A percentile compares a stretch with the other conserved stretches of the same genome.
phyloP scores from a whole-genome alignment of 2,888 invertebrate genomes.

The Xestoiulus laeticollis region DNA sequence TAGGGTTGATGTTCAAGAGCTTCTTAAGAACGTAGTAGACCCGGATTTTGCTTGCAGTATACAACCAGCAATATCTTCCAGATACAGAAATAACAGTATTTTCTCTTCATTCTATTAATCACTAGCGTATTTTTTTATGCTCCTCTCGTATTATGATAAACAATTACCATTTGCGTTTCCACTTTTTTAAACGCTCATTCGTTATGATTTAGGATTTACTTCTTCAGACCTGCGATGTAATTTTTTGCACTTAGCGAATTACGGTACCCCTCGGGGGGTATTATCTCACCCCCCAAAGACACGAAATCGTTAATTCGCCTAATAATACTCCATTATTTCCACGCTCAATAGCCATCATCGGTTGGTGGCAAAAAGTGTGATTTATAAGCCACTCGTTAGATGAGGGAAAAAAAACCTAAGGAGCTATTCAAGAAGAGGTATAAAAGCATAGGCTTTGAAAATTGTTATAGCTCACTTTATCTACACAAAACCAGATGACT shows the following conservation, averaged over 20 bases:
- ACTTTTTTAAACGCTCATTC: constrained; percentile 41
- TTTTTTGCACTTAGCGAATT: constrained; percentile 43
- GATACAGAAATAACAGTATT: neutral
- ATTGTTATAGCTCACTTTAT: constrained; percentile 47
- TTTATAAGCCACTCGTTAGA: constrained; percentile 34
- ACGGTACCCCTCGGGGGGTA: neutral
- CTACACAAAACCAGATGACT: constrained; percentile 49
- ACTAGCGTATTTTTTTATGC: neutral
- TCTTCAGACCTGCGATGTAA: neutral
- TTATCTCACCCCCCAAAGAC: constrained; percentile 38
- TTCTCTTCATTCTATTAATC: neutral
- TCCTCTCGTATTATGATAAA: neutral
- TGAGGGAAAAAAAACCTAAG: neutral
- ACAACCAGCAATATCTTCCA: neutral
- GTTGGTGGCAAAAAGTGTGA: constrained; percentile 38
- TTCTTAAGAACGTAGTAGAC: neutral
- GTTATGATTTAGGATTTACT: constrained; percentile 39
- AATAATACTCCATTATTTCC: constrained; percentile 38
- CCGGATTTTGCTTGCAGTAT: neutral
- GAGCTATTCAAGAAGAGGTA: neutral
- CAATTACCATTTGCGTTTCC: constrained; percentile 27
- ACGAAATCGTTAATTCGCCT: constrained; percentile 39
- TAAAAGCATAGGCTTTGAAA: constrained; percentile 40
- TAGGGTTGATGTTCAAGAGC: neutral
- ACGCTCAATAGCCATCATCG: constrained; percentile 39